phyloP scores from a whole-genome alignment of 2,113 vertebrate species.

The Hyla sarda region DNA sequence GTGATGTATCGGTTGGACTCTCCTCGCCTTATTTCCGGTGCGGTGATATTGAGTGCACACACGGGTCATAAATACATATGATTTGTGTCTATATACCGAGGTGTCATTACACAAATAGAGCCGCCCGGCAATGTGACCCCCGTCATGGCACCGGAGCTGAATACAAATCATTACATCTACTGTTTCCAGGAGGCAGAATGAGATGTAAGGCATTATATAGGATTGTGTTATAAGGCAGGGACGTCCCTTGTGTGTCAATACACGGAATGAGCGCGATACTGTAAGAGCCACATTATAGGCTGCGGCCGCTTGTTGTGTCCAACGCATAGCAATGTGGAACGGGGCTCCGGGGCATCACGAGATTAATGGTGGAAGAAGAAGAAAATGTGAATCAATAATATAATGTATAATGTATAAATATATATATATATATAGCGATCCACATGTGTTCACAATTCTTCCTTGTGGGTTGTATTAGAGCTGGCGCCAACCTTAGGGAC shows the following conservation, averaged over 20 bases:
- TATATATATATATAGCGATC: no score
- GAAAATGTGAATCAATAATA: neutral
- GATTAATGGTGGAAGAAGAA: neutral
- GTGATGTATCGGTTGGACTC: neutral
- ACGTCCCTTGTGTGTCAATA: neutral
- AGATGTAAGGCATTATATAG: neutral
- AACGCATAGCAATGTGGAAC: neutral
- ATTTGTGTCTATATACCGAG: neutral
- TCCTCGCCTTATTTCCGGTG: neutral
- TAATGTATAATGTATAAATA: neutral
- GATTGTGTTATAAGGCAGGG: neutral
- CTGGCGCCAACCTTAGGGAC: neutral
- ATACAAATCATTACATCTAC: neutral
- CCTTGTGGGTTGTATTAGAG: neutral
- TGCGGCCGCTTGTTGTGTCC: neutral
- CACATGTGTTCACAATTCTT: neutral
- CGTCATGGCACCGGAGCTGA: neutral
- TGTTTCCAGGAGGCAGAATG: neutral
- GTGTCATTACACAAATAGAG: slow-evolving; percentile 4
- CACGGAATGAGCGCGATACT: neutral
- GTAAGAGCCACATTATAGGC: neutral
- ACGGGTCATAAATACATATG: slow-evolving; percentile 23
- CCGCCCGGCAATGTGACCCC: slow-evolving; percentile 4
- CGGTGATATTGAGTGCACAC: neutral
- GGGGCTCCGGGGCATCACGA: neutral